phyloP scores from a whole-genome alignment of 2,113 vertebrate genomes.

The Cynopterus brachyotis region DNA sequence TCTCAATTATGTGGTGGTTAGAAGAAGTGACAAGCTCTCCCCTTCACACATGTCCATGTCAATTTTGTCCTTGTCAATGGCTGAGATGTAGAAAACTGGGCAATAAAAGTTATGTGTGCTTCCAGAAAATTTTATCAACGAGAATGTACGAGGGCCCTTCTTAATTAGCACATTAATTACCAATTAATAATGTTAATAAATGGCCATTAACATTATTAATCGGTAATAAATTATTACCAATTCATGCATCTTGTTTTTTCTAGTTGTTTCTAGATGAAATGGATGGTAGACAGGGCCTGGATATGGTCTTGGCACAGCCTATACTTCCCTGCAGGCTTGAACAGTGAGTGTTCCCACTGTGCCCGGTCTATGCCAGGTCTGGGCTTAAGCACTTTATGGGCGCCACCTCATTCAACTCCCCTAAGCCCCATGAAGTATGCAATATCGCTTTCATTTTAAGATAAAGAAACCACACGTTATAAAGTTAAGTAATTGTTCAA shows the following conservation, averaged over 20 bases:
- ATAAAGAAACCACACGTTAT: background rate
- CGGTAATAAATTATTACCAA: no score
- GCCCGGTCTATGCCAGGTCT: no score
- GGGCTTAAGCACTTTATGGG: background rate
- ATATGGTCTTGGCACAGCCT: background rate
- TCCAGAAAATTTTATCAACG: background rate
- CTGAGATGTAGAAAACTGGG: background rate
- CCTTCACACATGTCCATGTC: fast-evolving
- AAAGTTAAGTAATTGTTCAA: background rate
- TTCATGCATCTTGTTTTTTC: background rate
- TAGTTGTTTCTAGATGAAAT: background rate
- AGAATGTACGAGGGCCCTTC: background rate
- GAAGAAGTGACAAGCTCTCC: background rate
- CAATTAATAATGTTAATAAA: no score
- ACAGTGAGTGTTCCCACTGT: fast-evolving
- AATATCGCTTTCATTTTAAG: background rate
- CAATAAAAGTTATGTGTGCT: background rate
- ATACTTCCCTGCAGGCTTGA: background rate
- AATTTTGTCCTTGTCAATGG: background rate
- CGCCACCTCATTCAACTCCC: background rate
- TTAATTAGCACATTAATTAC: background rate
- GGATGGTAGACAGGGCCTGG: background rate
- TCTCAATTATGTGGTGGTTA: background rate
- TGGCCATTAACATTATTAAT: no score
- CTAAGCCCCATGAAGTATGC: fast-evolving